Percentiles rank a stretch among this genome's conserved stretches.
Conservation (phyloP, 1,140 invertebrate genomes). For the Mactra quadrangularis region DNA sequence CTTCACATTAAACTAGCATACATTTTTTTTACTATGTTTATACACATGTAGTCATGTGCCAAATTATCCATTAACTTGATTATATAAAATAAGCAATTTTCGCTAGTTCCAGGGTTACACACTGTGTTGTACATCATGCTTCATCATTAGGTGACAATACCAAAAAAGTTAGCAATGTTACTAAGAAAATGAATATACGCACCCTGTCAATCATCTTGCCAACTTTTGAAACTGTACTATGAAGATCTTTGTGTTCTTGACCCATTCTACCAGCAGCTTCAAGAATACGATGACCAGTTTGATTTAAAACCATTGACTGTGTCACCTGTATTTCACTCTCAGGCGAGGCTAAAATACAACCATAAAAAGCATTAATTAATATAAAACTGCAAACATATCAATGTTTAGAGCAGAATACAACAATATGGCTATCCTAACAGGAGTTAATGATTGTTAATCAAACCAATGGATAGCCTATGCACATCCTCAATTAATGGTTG, state of each 20-base stretch:
- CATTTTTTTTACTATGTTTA: no score
- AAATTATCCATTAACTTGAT: no score
- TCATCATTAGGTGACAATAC: no score
- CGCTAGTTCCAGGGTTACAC: no score
- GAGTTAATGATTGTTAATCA: neutral
- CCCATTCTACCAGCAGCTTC: conserved; percentile 78
- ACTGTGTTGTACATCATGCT: no score
- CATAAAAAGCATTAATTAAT: conserved; percentile 8
- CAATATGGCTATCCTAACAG: neutral
- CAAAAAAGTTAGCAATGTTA: no score
- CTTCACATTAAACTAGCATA: no score
- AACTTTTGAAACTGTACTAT: conserved; percentile 97
- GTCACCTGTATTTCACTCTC: conserved; percentile 76
- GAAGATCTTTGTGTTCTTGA: conserved; percentile 89
- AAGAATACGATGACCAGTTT: conserved; percentile 79
- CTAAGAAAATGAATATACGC: no score
- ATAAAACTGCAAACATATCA: neutral
- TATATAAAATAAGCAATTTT: no score
- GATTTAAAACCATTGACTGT: conserved; percentile 78
- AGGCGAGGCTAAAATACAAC: conserved; percentile 64
- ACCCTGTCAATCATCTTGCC: conserved; percentile 97
- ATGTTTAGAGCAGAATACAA: neutral
- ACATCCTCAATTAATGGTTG: no score
- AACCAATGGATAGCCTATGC: neutral
- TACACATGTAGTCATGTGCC: no score